These are phyloP conservation scores for Condylura cristata DNA, from an alignment of 2,113 vertebrate genomes.

Conservation along the genomic window DNA sequence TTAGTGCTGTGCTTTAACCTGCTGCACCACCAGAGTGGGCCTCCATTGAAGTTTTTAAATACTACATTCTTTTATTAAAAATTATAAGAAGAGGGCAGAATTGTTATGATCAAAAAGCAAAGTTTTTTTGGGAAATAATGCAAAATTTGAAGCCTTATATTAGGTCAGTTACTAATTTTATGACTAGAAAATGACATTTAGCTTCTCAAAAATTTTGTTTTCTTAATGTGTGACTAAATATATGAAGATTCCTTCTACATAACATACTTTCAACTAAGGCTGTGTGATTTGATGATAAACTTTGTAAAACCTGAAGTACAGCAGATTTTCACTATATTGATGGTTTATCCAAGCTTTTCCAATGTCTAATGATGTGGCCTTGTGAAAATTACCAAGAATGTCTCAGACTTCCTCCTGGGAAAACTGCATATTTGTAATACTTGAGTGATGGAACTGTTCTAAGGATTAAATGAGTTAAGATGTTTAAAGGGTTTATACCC, in stretches of 20 bases:
- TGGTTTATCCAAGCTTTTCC: background rate
- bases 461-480: background rate
- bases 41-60: background rate
- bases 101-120: background rate
- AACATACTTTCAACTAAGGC: background rate
- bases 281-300: background rate
- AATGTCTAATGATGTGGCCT: background rate
- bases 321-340: background rate
- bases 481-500: background rate
- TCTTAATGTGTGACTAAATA: background rate
- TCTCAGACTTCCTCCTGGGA: background rate
- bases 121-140: background rate
- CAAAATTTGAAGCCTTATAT: background rate
- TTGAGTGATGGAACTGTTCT: fast-evolving
- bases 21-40: too few species aligned
- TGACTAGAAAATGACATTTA: background rate
- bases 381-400: background rate
- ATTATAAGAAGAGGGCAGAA: background rate
- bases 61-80: background rate
- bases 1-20: too few species aligned
- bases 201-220: background rate
- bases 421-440: background rate
- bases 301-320: background rate
- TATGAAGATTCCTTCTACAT: background rate
- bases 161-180: background rate